These are phyloP conservation scores for Eilema griseolum DNA, from an alignment of 2,888 invertebrate species.

Conservation along the genomic window DNA sequence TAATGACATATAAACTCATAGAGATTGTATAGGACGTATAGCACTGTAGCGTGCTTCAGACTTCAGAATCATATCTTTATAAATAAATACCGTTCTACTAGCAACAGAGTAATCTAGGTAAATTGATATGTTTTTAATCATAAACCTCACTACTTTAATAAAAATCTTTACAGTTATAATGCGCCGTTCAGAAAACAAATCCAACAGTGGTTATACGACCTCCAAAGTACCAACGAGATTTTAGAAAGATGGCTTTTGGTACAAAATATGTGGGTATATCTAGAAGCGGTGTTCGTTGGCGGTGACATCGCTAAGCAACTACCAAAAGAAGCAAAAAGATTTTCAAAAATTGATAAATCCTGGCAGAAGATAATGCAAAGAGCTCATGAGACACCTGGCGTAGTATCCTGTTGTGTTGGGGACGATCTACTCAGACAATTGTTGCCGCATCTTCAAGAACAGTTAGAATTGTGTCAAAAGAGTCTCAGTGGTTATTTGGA, in stretches of 20 bases:
- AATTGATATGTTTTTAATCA: too few species aligned
- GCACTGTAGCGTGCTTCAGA: too few species aligned
- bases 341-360: constrained; percentile 98
- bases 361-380: constrained; percentile 99
- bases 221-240: constrained; percentile 98
- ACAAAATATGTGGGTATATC: constrained; percentile 99
- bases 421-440: constrained; percentile 97
- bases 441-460: constrained; percentile 97
- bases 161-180: constrained; percentile 90
- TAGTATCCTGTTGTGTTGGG: constrained; percentile 98
- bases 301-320: constrained; percentile 99
- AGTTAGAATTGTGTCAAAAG: constrained; percentile 98
- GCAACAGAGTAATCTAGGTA: too few species aligned
- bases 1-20: too few species aligned
- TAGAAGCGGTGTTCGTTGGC: constrained; percentile 99
- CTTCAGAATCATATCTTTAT: too few species aligned
- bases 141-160: background rate
- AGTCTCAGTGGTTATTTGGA: constrained; percentile 98
- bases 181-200: constrained; percentile 98
- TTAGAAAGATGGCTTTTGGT: constrained; percentile 98
- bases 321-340: constrained; percentile 97
- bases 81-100: too few species aligned
- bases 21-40: too few species aligned
- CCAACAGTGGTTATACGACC: constrained; percentile 97
- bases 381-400: constrained; percentile 98